Evolutionary conservation across 64 coral and sea anemone species (phyloP).

Genomic region (Porites lutea): DNA sequence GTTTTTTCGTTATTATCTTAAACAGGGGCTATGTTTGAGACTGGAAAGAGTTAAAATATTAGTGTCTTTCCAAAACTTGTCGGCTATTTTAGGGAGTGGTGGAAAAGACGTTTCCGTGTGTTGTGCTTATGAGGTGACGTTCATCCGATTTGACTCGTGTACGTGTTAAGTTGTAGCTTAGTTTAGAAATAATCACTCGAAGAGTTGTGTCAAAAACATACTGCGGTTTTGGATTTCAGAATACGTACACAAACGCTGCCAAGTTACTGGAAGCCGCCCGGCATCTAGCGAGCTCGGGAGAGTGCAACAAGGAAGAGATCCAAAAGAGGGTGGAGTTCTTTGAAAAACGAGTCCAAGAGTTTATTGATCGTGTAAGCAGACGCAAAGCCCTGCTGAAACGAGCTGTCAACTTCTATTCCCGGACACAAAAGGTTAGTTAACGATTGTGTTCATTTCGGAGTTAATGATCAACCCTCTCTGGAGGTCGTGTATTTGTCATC

Average conservation of each 20-base stretch:
- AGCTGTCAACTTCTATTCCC: conserved; percentile 99
- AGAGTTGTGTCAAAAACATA: not conserved
- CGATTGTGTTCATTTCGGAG: not conserved
- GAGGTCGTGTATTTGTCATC: conserved; percentile 11
- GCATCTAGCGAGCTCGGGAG: conserved; percentile 82
- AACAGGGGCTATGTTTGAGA: too few species aligned
- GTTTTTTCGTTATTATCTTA: too few species aligned
- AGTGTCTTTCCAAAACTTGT: not conserved
- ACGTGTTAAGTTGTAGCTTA: not conserved
- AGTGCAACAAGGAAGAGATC: conserved; percentile 94
- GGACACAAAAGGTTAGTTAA: conserved; percentile 89
- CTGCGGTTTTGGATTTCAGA: conserved; percentile 77
- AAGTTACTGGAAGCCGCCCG: conserved; percentile 92
- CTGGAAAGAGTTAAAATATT: too few species aligned
- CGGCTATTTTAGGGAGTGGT: not conserved
- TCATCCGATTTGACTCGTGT: conserved; percentile 25
- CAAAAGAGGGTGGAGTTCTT: conserved; percentile 93
- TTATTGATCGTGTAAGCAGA: conserved; percentile 92
- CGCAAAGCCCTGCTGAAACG: conserved; percentile 90
- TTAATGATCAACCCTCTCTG: conserved; percentile 20
- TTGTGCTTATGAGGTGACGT: not conserved
- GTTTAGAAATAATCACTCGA: conserved; percentile 26
- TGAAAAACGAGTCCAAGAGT: conserved; percentile 94
- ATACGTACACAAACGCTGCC: conserved; percentile 98
- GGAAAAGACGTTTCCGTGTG: conserved; percentile 8